Percentiles rank a stretch among this genome's conserved stretches.
Evolutionary conservation across 2,113 vertebrate genomes (phyloP).

Genomic region (Chrysochloris asiatica): DNA sequence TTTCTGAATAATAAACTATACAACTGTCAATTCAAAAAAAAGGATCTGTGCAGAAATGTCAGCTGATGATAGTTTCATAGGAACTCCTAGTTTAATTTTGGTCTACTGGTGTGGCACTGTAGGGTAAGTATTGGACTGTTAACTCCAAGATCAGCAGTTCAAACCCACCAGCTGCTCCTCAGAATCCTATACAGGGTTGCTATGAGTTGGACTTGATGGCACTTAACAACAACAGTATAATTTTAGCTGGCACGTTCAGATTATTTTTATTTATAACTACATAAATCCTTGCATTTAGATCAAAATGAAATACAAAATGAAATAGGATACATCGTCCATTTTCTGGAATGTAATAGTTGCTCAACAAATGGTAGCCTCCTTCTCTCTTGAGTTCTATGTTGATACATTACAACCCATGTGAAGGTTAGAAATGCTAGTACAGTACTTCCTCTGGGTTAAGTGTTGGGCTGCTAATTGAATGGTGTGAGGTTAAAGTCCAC

Average conservation of each 20-base stretch:
- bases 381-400: background rate
- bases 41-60: background rate
- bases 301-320: conserved; percentile 6
- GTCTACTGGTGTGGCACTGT: background rate
- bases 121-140: too few species aligned
- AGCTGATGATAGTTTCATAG: background rate
- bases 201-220: too few species aligned
- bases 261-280: background rate
- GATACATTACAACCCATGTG: background rate
- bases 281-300: background rate
- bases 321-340: background rate
- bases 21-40: too few species aligned
- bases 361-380: background rate
- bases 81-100: background rate
- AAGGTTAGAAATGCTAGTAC: background rate
- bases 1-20: too few species aligned
- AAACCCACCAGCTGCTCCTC: too few species aligned
- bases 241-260: background rate
- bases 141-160: too few species aligned
- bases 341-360: background rate
- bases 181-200: too few species aligned
- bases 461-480: too few species aligned
- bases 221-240: background rate
- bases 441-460: background rate
- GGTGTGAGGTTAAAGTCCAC: too few species aligned